A percentile compares a stretch with the other conserved stretches of the same genome.
phyloP scores from a whole-genome alignment of 2,888 invertebrate genomes.

The Callinectes sapidus region DNA sequence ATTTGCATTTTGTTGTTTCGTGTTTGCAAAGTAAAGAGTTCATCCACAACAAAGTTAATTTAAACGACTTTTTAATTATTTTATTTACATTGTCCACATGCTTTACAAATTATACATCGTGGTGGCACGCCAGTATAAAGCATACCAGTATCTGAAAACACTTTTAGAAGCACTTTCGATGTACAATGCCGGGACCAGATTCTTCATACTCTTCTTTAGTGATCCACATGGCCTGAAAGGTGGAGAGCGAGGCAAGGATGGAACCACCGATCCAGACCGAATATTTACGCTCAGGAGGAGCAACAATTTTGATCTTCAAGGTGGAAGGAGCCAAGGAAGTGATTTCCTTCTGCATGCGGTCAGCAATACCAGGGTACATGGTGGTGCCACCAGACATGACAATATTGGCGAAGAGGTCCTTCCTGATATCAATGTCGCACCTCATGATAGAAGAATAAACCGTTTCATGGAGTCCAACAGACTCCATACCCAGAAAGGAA shows the following conservation, averaged over 20 bases:
- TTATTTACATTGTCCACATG: neutral
- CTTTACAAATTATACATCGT: too few species aligned
- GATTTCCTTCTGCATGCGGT: constrained; percentile 73
- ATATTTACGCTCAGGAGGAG: constrained; percentile 74
- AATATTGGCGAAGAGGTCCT: constrained; percentile 74
- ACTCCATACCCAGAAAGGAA: constrained; percentile 89
- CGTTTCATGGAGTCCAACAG: constrained; percentile 91
- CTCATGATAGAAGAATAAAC: constrained; percentile 65
- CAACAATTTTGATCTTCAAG: constrained; percentile 74
- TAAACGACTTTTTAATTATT: neutral
- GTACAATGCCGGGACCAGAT: constrained; percentile 73
- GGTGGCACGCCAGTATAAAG: too few species aligned
- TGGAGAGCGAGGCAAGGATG: constrained; percentile 74
- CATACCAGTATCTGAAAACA: neutral
- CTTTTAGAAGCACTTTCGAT: constrained; percentile 73
- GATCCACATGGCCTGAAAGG: constrained; percentile 73
- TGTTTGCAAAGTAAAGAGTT: neutral
- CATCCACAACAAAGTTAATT: neutral
- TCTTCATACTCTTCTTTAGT: constrained; percentile 73
- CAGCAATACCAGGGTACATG: constrained; percentile 71
- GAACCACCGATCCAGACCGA: constrained; percentile 75
- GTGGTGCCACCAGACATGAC: constrained; percentile 73
- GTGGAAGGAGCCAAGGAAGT: constrained; percentile 74
- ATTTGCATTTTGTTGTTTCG: neutral
- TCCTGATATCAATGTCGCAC: constrained; percentile 70